Percentiles rank a stretch among this genome's conserved stretches.
phyloP scores from a whole-genome alignment of 2,797 vertebrate species.

The Notolabrus celidotus region DNA sequence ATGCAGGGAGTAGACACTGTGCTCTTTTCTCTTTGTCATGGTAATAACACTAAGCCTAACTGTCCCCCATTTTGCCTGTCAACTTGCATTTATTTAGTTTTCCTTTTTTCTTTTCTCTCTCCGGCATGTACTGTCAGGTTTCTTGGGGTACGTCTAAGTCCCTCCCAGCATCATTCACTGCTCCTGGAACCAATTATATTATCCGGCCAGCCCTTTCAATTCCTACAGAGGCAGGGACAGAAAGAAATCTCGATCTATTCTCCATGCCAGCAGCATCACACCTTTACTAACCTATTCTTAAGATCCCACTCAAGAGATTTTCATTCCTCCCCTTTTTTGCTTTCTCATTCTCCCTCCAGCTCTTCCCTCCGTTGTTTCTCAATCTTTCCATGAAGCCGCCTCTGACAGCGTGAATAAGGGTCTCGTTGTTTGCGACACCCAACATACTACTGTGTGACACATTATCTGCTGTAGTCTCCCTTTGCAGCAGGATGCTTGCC shows the following conservation, averaged over 20 bases:
- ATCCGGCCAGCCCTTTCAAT: conserved; percentile 73
- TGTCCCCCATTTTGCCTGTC: conserved; percentile 87
- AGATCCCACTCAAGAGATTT: conserved; percentile 69
- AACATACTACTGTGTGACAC: conserved; percentile 74
- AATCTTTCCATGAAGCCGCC: conserved; percentile 65
- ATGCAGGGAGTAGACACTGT: conserved; percentile 79
- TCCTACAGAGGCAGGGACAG: conserved; percentile 63
- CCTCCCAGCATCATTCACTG: conserved; percentile 73
- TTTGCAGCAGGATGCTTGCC: conserved; percentile 75
- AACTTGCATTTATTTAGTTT: conserved; percentile 86
- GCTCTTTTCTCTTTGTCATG: conserved; percentile 86
- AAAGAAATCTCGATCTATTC: conserved; percentile 68
- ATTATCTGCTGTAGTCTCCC: conserved; percentile 75
- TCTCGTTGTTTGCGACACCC: conserved; percentile 73
- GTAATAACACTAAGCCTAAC: conserved; percentile 87
- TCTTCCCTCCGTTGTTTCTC: conserved; percentile 51
- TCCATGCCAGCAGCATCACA: conserved; percentile 68
- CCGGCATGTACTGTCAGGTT: conserved; percentile 78
- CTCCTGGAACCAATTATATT: conserved; percentile 85
- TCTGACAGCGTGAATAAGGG: conserved; percentile 69
- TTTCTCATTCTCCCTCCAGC: conserved; percentile 40
- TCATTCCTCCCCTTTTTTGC: conserved; percentile 48
- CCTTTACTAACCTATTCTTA: conserved; percentile 74
- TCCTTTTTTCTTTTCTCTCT: conserved; percentile 78
- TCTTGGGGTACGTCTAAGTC: conserved; percentile 74